Evolutionary conservation across 2,888 invertebrate species (phyloP).

Genomic region (Helleia helle): DNA sequence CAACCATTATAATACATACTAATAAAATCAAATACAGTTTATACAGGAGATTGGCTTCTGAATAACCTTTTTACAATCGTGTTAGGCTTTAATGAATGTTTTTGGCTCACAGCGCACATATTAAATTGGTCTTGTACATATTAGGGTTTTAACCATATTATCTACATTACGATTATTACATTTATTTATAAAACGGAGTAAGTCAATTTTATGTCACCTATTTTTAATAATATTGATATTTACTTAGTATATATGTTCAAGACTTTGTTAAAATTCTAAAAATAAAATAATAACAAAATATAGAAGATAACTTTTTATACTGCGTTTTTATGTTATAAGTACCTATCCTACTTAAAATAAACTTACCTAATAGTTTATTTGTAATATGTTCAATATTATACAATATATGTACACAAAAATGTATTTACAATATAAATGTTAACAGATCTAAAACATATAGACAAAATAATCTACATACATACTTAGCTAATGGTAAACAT

Average conservation of each 20-base stretch:
- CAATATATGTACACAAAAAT: conserved; percentile 42
- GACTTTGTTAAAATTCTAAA: background rate
- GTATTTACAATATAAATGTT: conserved; percentile 42
- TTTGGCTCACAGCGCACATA: no score
- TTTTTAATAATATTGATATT: no score
- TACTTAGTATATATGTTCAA: no score
- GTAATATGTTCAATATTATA: conserved; percentile 38
- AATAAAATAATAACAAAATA: background rate
- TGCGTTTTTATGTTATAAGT: conserved; percentile 17
- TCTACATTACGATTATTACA: no score
- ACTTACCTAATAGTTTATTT: conserved; percentile 25
- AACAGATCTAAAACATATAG: conserved; percentile 47
- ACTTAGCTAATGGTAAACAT: conserved; percentile 56
- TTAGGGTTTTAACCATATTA: no score
- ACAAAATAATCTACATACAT: conserved; percentile 23
- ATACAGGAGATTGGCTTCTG: no score
- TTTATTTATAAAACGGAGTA: no score
- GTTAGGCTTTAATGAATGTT: no score
- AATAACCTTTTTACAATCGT: no score
- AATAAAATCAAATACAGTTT: no score
- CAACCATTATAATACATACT: background rate
- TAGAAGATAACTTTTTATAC: background rate
- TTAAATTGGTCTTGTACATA: no score
- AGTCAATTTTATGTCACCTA: no score
- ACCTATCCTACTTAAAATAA: conserved; percentile 24